Evolutionary conservation across 1,140 invertebrate genomes (phyloP).

Genomic region (Pseudomyrmex cubaensis): DNA sequence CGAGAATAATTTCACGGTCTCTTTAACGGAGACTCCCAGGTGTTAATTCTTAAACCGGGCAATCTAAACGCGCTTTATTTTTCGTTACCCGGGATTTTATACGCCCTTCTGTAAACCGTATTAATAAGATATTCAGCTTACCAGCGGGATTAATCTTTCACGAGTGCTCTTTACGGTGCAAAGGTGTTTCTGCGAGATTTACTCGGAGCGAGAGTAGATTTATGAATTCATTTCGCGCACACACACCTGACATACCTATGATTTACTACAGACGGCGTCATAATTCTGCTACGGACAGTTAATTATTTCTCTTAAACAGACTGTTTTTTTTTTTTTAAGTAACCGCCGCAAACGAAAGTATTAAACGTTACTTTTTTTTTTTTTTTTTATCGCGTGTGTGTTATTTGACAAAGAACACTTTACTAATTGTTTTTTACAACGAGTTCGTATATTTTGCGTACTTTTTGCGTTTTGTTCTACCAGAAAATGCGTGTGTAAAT

Average conservation of each 20-base stretch:
- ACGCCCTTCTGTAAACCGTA: conserved; percentile 10
- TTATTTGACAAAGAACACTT: no score
- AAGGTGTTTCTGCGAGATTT: conserved; percentile 27
- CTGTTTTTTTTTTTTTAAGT: no score
- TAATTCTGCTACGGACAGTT: conserved; percentile 14
- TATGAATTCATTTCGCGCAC: conserved; percentile 38
- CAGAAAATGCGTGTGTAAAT: no score
- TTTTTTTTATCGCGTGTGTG: no score
- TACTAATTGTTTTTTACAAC: no score
- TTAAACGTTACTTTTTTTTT: no score
- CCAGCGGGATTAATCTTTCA: conserved; percentile 47
- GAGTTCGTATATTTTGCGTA: no score
- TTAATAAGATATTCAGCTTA: conserved; percentile 42
- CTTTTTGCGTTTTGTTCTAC: no score
- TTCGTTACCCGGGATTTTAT: not conserved
- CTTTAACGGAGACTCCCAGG: conserved; percentile 9
- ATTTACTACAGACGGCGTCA: conserved; percentile 21
- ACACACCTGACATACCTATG: not conserved
- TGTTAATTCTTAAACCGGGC: conserved; percentile 38
- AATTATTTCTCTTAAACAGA: conserved; percentile 5
- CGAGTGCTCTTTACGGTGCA: conserved; percentile 27
- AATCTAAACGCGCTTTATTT: conserved; percentile 37
- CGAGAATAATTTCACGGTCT: conserved; percentile 30
- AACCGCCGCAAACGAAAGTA: no score
- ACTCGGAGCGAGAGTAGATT: conserved; percentile 2